Evolutionary conservation across 2,797 vertebrate genomes (phyloP), one percentile per base, ranked within the genome.

Genomic region (Periparus ater): DNA sequence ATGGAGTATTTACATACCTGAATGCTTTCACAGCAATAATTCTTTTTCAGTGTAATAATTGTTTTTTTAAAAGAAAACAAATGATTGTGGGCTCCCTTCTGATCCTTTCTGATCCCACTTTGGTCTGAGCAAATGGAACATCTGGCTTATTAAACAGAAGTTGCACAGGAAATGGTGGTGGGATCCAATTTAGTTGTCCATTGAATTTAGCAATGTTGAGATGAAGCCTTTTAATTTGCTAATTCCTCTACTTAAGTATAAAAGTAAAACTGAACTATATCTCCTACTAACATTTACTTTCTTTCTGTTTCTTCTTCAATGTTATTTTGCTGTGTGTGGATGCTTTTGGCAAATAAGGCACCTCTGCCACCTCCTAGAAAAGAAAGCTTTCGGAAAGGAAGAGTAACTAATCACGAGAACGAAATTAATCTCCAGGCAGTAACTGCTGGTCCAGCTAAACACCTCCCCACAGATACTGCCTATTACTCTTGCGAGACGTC

Each of bases 341-440:
- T 98, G 96, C 97, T 97, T 98, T 98, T 98, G 98, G 97, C 93
- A 98, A 97, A 94, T 97, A 98, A 98, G 98, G 95, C 98, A 88
- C 99, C 98, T 54, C 88, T 98, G 83, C 98, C 98, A 53, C 98
- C 99, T 82, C 98, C 97, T 91, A 98, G 98, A 97, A 99, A 98
- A 98, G 98, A 99, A 95, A 99, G 98, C 96, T 98, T 98, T 97
- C 92, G 84, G 95, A 98, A 97, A 91, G 95, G 96, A 36, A 96
- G 97, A 91, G 66, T 97, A 88, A 97, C 95, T 95, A 97, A 95
- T 97, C 93, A 87, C 65, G 78, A 97, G 93, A 91, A 88, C 3
- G 77, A 95, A 95, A 94, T 97, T 89, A 97, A 98, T 96, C 96
- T 97, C 71, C 97, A 97, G 88, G 90, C 97, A 86, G 76, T 97